Conservation (phyloP, 2,113 vertebrate species). For the Nibea coibor region DNA sequence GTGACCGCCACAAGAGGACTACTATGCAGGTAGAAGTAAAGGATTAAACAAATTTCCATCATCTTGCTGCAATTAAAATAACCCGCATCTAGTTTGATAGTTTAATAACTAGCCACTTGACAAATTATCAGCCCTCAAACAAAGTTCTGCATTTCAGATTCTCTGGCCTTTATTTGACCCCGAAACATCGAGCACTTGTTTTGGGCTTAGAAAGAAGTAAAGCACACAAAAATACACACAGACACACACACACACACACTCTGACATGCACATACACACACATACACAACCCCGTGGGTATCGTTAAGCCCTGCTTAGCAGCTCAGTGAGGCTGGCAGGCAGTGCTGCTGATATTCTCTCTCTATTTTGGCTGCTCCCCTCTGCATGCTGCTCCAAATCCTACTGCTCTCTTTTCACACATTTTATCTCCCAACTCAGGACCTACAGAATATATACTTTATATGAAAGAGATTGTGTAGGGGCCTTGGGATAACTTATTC, state of each 20-base stretch:
- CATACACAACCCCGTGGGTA: constrained; percentile 75
- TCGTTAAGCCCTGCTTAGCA: constrained; percentile 83
- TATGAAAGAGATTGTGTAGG: constrained; percentile 30
- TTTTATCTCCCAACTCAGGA: constrained; percentile 75
- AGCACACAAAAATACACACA: constrained; percentile 34
- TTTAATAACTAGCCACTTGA: constrained; percentile 15
- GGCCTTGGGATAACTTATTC: constrained; percentile 49
- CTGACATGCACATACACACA: constrained; percentile 40
- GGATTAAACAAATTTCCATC: background rate
- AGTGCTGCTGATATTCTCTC: constrained; percentile 77
- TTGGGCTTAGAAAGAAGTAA: constrained; percentile 70
- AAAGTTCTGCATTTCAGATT: constrained; percentile 71
- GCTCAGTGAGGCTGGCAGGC: constrained; percentile 80
- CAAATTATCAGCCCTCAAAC: constrained; percentile 50
- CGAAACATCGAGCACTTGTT: constrained; percentile 73
- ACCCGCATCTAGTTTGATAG: constrained; percentile 9
- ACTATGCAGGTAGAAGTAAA: background rate
- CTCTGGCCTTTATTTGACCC: constrained; percentile 76
- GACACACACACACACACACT: constrained; percentile 22
- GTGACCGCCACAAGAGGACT: background rate
- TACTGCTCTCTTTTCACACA: constrained; percentile 77
- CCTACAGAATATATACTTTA: constrained; percentile 69
- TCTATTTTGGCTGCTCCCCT: constrained; percentile 78
- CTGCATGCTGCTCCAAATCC: constrained; percentile 79
- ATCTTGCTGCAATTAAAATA: constrained; percentile 19